Percentiles rank a stretch among this genome's conserved stretches.
phyloP scores from a whole-genome alignment of 2,113 vertebrate genomes.

The Tonatia bakeri region DNA sequence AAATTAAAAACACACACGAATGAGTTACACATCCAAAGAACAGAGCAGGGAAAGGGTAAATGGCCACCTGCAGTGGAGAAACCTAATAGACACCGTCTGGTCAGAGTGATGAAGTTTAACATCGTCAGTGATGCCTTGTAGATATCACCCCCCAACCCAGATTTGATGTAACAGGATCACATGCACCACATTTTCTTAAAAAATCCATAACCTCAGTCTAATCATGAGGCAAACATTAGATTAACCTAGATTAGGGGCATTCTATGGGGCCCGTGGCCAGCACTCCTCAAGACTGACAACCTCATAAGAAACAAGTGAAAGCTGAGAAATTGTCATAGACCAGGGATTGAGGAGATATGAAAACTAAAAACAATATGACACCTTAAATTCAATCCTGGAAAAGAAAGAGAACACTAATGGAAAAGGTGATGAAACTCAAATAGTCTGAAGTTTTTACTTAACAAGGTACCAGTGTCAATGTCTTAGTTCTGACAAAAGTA shows the following conservation, averaged over 20 bases:
- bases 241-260: neutral
- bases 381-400: neutral
- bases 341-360: neutral
- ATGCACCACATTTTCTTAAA: neutral
- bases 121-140: neutral
- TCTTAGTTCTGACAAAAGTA: constrained; percentile 16
- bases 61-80: neutral
- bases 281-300: neutral
- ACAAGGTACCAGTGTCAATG: neutral
- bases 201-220: neutral
- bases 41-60: neutral
- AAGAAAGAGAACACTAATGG: neutral
- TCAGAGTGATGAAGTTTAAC: neutral
- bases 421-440: neutral
- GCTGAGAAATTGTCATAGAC: neutral
- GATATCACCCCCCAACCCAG: neutral
- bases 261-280: neutral
- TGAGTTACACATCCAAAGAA: neutral
- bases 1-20: neutral
- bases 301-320: neutral
- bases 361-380: neutral
- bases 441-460: neutral
- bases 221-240: neutral
- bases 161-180: neutral
- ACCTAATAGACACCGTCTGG: neutral